These are phyloP conservation scores for Penaeus monodon DNA, from an alignment of 2,888 invertebrate genomes.

Conservation along the genomic window DNA sequence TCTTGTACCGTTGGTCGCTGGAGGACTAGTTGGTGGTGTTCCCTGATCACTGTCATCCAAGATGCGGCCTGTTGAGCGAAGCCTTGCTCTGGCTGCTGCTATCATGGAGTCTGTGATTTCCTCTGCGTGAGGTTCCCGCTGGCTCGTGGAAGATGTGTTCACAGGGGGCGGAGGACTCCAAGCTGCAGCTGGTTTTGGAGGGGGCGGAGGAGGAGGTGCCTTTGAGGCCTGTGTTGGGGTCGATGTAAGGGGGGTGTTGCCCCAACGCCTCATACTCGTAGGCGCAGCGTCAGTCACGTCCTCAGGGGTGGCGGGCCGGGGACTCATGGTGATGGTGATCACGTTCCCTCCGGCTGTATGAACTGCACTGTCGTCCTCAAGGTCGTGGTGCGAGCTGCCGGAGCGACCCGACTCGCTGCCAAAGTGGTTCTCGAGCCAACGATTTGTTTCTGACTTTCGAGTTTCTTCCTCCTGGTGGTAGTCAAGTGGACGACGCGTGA, in stretches of 20 bases:
- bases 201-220: conserved; percentile 57
- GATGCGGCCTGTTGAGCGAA: conserved; percentile 61
- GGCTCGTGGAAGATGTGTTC: conserved; percentile 22
- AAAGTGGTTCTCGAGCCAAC: conserved; percentile 92
- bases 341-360: conserved; percentile 60
- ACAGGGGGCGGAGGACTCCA: conserved; percentile 45
- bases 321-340: conserved; percentile 64
- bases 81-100: conserved; percentile 55
- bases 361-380: conserved; percentile 44
- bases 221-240: conserved; percentile 28
- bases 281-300: conserved; percentile 50
- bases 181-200: conserved; percentile 51
- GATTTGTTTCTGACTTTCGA: conserved; percentile 88
- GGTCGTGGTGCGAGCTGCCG: conserved; percentile 81
- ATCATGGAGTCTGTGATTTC: conserved; percentile 58
- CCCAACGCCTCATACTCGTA: conserved; percentile 44
- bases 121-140: conserved; percentile 21
- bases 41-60: conserved; percentile 58
- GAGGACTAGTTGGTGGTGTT: conserved; percentile 42
- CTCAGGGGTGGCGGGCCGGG: conserved; percentile 57
- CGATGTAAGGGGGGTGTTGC: conserved; percentile 14
- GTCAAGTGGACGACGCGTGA: conserved; percentile 85
- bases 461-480: conserved; percentile 89
- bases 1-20: conserved; percentile 22
- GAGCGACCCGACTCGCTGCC: conserved; percentile 84